Evolutionary conservation across 1,140 invertebrate species (phyloP).

Genomic region (Ditylenchus dipsaci): DNA sequence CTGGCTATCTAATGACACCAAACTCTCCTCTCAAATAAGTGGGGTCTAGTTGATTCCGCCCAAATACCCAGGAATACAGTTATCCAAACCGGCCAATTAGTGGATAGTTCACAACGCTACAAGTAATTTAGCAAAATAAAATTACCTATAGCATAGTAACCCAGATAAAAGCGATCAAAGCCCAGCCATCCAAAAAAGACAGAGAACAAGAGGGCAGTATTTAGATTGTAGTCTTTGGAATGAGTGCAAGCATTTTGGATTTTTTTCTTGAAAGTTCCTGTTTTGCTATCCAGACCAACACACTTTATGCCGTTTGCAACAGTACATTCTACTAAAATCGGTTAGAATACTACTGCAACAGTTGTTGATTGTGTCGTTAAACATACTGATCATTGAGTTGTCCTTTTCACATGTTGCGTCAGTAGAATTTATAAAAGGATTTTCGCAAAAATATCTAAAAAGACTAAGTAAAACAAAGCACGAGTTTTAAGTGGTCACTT

Average conservation of each 20-base stretch:
- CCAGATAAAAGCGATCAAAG: constrained; percentile 34
- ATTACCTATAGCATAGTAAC: constrained; percentile 32
- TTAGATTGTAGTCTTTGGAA: constrained; percentile 2
- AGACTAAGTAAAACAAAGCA: no score
- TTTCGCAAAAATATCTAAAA: neutral
- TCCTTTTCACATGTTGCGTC: neutral
- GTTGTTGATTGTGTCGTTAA: neutral
- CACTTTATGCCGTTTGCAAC: constrained; percentile 2
- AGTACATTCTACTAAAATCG: neutral
- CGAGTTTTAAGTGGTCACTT: no score
- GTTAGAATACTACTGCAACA: no score
- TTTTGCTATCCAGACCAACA: constrained; percentile 7
- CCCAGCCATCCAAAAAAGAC: constrained; percentile 26
- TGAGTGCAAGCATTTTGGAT: constrained; percentile 22
- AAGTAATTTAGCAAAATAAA: no score
- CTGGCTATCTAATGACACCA: no score
- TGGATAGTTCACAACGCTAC: no score
- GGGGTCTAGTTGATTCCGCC: no score
- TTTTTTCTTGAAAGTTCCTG: constrained; percentile 7
- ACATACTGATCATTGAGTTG: neutral
- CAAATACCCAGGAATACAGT: no score
- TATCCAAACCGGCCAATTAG: no score
- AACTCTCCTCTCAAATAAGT: no score
- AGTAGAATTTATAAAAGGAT: neutral
- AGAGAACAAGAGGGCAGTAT: constrained; percentile 23